Conservation (phyloP, 2,888 invertebrate genomes). For the Baccha elongata region DNA sequence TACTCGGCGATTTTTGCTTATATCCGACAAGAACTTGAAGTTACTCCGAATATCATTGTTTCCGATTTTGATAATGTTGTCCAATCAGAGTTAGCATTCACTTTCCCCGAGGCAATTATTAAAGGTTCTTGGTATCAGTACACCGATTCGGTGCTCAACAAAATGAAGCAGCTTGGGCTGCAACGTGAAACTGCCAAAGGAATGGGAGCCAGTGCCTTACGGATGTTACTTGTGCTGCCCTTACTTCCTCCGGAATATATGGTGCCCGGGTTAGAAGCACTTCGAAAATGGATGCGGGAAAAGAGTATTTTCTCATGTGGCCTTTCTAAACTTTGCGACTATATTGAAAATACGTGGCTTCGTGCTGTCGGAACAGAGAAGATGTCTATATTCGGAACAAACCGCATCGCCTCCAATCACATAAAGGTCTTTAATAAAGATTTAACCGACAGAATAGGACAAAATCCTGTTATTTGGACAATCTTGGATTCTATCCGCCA, state of each 20-base stretch:
- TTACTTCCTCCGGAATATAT: constrained; percentile 77
- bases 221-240: constrained; percentile 76
- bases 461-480: constrained; percentile 75
- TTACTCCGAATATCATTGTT: constrained; percentile 75
- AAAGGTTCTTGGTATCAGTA: constrained; percentile 77
- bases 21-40: constrained; percentile 74
- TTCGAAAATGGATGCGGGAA: constrained; percentile 77
- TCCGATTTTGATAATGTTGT: constrained; percentile 75
- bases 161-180: constrained; percentile 74
- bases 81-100: constrained; percentile 73
- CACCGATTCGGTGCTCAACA: constrained; percentile 74
- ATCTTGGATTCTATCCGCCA: constrained; percentile 75
- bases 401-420: constrained; percentile 75
- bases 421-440: constrained; percentile 76
- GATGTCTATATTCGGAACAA: constrained; percentile 77
- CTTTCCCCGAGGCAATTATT: constrained; percentile 75
- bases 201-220: constrained; percentile 74
- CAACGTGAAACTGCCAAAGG: constrained; percentile 75
- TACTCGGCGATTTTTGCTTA: constrained; percentile 75
- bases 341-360: constrained; percentile 75
- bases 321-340: constrained; percentile 73
- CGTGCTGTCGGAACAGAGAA: constrained; percentile 76
- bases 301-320: constrained; percentile 74
- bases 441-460: constrained; percentile 68
- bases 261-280: constrained; percentile 75